Percentiles rank a stretch among this genome's conserved stretches.
phyloP scores from a whole-genome alignment of 2,113 vertebrate genomes.

The Cyprinodon tularosa region DNA sequence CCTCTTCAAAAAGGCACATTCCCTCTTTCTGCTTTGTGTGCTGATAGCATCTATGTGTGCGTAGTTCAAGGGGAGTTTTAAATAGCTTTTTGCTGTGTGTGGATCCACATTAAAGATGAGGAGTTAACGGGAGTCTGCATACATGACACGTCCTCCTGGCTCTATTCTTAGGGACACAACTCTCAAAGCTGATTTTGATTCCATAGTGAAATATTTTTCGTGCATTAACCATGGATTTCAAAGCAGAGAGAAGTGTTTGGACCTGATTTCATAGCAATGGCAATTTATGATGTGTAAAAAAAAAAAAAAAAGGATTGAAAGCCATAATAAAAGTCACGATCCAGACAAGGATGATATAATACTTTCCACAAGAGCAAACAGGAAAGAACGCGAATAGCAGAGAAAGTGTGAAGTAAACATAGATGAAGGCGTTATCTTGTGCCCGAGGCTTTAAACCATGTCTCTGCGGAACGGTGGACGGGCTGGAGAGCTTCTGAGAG shows the following conservation, averaged over 20 bases:
- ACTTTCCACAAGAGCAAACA: conserved; percentile 41
- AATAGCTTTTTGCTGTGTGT: conserved; percentile 28
- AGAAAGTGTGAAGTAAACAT: conserved; percentile 13
- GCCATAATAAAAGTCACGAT: conserved; percentile 48
- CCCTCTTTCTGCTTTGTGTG: conserved; percentile 38
- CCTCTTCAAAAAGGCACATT: conserved; percentile 66
- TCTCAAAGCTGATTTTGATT: conserved; percentile 47
- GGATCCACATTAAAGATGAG: conserved; percentile 43
- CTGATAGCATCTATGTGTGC: conserved; percentile 54
- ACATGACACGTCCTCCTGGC: conserved; percentile 33
- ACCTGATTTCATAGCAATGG: conserved; percentile 50
- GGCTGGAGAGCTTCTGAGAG: conserved; percentile 28
- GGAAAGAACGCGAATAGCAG: conserved; percentile 11
- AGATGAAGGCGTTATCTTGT: conserved; percentile 21
- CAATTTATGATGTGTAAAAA: conserved; percentile 54
- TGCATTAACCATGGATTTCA: conserved; percentile 17
- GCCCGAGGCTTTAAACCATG: conserved; percentile 18
- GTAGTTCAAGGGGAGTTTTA: conserved; percentile 27
- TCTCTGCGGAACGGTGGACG: conserved; percentile 20
- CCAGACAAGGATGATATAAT: conserved; percentile 54
- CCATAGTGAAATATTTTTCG: conserved; percentile 30
- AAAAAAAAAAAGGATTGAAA: conserved; percentile 42
- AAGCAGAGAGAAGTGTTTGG: conserved; percentile 35
- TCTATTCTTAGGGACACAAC: conserved; percentile 3
- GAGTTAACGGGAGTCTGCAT: conserved; percentile 33